Conservation (phyloP, 2,113 vertebrate species). For the Prietella phreatophila region DNA sequence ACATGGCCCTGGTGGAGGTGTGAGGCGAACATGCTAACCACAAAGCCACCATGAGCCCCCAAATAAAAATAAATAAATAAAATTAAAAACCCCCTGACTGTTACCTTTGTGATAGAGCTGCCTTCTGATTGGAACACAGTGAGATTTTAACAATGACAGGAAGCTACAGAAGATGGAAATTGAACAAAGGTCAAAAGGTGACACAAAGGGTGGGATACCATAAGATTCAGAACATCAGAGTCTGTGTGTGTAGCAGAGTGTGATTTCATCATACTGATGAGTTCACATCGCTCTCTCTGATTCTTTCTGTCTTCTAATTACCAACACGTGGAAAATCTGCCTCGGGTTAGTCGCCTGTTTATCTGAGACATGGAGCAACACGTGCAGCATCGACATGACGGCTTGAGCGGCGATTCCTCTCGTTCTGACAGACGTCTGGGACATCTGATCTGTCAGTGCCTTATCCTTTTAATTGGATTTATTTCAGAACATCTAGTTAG, state of each 20-base stretch:
- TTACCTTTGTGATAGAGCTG: neutral
- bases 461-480: neutral
- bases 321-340: neutral
- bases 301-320: neutral
- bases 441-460: neutral
- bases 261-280: neutral
- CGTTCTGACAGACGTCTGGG: neutral
- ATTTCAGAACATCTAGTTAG: neutral
- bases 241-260: neutral
- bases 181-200: neutral
- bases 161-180: neutral
- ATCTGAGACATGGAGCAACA: neutral
- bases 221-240: neutral
- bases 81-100: neutral
- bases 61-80: too few species aligned
- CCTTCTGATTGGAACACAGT: neutral
- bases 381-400: neutral
- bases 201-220: neutral
- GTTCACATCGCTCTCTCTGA: neutral
- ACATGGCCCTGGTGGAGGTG: too few species aligned
- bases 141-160: neutral
- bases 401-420: neutral
- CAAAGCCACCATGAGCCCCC: too few species aligned
- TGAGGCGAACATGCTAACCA: too few species aligned
- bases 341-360: neutral